These are phyloP conservation scores for Cotesia chilonis DNA, from an alignment of 1,140 invertebrate genomes.

Conservation along the genomic window DNA sequence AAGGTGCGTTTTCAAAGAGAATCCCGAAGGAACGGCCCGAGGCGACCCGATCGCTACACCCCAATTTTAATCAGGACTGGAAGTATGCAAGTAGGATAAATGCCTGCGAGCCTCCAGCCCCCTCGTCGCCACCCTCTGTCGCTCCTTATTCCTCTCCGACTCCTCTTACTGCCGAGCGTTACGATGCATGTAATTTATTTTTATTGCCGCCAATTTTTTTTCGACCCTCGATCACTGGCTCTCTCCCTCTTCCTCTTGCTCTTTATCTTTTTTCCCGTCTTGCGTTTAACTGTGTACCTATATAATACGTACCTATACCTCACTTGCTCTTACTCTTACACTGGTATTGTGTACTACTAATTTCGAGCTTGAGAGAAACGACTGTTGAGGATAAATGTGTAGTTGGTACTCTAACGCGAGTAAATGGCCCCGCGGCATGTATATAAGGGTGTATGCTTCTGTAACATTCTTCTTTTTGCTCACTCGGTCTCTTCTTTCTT, in stretches of 20 bases:
- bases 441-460: slow-evolving; percentile 3
- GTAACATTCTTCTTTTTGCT: background rate
- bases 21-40: slow-evolving; percentile 54
- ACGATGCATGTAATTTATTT: slow-evolving; percentile 68
- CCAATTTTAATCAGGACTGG: slow-evolving; percentile 66
- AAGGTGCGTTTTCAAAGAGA: slow-evolving; percentile 23
- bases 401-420: background rate
- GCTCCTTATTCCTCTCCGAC: slow-evolving; percentile 35
- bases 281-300: too few relatives aligned
- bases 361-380: slow-evolving; percentile 51
- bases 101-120: slow-evolving; percentile 49
- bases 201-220: slow-evolving; percentile 67
- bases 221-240: slow-evolving; percentile 60
- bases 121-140: slow-evolving; percentile 18
- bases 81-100: slow-evolving; percentile 64
- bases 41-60: slow-evolving; percentile 63
- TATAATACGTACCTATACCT: background rate
- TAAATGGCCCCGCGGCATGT: slow-evolving; percentile 14
- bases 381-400: slow-evolving; percentile 24
- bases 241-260: slow-evolving; percentile 14
- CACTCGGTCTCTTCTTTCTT: background rate
- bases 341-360: slow-evolving; percentile 53
- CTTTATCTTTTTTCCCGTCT: slow-evolving; percentile 18
- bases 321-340: background rate
- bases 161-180: slow-evolving; percentile 58